Evolutionary conservation across 2,888 invertebrate species (phyloP), one percentile per base, ranked within the genome.

Genomic region (Odontocolon sp.): DNA sequence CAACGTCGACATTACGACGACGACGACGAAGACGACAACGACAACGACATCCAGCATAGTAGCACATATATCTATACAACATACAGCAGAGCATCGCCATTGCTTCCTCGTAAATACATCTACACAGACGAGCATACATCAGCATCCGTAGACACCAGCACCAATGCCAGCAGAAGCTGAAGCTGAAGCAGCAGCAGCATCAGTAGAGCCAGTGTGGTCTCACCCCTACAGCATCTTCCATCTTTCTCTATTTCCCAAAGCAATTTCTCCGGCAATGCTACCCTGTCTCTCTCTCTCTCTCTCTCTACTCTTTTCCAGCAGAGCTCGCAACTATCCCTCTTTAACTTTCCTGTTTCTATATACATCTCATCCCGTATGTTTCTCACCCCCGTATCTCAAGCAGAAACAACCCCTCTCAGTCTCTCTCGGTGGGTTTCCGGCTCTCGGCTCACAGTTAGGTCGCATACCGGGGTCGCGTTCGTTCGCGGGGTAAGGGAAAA

Each of bases 401-500:
- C 33, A 31, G 33, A 52, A 33, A 54, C 54, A 33, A 18, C 54
- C 52, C 31, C 14, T n/a, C 31, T 36, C 23, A 11, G 8, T 50
- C n/a, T 42, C 14, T 56, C 59, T 40, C 18, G 23, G 6, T 45
- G 50, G 54, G 56, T 64, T 77, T 59, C 61, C 57, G 66, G 42
- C 59, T 66, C 74, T 72, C 71, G 57, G 72, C 73, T 80, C 72
- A 72, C 69, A 59, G 69, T 69, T 69, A 45, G 70, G 68, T 69
- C 45, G 69, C 71, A 45, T 42, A 38, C 16, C 18, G 33, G n/a
- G n/a, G n/a, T n/a, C n/a, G n/a, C n/a, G n/a, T n/a, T n/a, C 66
- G 47, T 66, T 61, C 54, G 84, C 79, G 79, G 79, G 81, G 79
- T 81, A 81, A 82, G 83, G 82, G 81, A 82, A 14, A 52, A 82